Evolutionary conservation across 2,888 invertebrate genomes (phyloP).

Genomic region (Cantharis lateralis): DNA sequence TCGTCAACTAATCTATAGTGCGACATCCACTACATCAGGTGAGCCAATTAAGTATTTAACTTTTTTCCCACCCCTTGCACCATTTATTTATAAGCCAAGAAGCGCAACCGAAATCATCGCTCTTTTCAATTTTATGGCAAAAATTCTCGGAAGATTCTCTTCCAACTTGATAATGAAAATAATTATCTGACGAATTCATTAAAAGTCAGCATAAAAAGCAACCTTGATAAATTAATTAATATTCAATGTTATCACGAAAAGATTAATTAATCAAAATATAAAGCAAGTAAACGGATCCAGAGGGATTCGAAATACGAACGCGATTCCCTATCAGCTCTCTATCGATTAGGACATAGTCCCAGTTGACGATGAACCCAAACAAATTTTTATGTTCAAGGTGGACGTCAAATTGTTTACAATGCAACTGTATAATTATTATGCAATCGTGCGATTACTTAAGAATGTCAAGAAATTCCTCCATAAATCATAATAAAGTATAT

Average conservation of each 20-base stretch:
- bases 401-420: not conserved
- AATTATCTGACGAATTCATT: slow-evolving; percentile 2
- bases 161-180: not conserved
- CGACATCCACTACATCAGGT: slow-evolving; percentile 8
- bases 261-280: not conserved
- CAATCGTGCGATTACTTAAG: not conserved
- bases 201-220: not conserved
- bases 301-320: not conserved
- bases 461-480: not conserved
- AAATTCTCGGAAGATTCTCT: not conserved
- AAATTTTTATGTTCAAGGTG: not conserved
- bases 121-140: not conserved
- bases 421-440: not conserved
- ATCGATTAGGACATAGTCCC: not conserved
- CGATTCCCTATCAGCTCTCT: not conserved
- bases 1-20: slow-evolving; percentile 33
- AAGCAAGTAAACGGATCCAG: not conserved
- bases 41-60: slow-evolving; percentile 16
- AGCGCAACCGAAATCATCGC: not conserved
- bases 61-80: slow-evolving; percentile 16
- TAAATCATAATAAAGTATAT: not conserved
- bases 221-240: not conserved
- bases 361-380: not conserved
- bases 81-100: not conserved
- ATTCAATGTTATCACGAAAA: not conserved